Evolutionary conservation across 2,113 vertebrate genomes (phyloP), one percentile per base, ranked within the genome.

Genomic region (Centropristis striata): DNA sequence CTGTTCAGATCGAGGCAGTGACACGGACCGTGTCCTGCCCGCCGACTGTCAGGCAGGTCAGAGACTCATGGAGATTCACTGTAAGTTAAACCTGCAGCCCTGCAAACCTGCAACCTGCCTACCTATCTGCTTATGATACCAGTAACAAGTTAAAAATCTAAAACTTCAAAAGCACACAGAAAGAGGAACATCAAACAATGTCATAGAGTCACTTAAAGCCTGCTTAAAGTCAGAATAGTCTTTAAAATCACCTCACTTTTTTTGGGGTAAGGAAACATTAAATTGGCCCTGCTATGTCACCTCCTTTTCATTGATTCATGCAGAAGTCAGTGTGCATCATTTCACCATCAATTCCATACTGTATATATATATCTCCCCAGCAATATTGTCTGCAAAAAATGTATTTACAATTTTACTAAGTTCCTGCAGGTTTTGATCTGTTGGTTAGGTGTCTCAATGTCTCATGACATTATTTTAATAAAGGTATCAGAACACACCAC

Each of bases 1-100:
- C 82, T 92, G 78, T 89, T 91, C 91, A 94, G 94, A 92, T 94
- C 18, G 93, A 93, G 93, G 85, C 86, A 89, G 92, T 88, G 89
- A 82, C 91, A 88, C 90, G 84, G 89, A 90, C 91, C 49, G 91
- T 91, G 92, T 92, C 93, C 86, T 91, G 92, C 84, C 85, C 87
- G 46, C 80, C 86, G 82, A 82, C 91, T 86, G 82, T 93, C 89
- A 92, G 89, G 86, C 94, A 92, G 92, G 92, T 91, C 92, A 93
- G 78, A 91, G 94, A 93, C 88, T 86, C 91, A 42, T 90, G 89
- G 92, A 92, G 90, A 92, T 84, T 32, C 83, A 87, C 91, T 89
- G 94, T 95, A 93, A 95, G 93, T 95, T 82, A 66, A 71, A 84
- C 86, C 78, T 54, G 81, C 60, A 55, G 84, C 81, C 32, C 55